A percentile compares a stretch with the other conserved stretches of the same genome.
Evolutionary conservation across 2,113 vertebrate species (phyloP).

Genomic region (Uria lomvia): DNA sequence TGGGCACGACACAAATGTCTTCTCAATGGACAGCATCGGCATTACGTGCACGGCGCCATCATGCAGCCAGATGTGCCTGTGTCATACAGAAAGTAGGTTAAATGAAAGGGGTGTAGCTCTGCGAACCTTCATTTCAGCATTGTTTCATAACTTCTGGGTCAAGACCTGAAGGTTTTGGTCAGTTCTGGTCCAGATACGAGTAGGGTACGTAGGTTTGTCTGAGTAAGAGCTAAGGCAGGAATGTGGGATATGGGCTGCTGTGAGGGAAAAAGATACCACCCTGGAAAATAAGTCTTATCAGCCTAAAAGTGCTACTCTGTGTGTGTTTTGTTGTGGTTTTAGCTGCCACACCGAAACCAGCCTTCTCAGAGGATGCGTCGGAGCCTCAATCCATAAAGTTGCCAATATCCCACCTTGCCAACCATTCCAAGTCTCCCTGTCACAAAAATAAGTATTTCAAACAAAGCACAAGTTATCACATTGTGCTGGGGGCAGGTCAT

Average conservation of each 20-base stretch:
- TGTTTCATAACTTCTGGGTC: background rate
- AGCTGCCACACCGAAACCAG: background rate
- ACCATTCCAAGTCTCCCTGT: background rate
- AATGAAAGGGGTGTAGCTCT: conserved; percentile 3
- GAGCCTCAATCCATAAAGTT: background rate
- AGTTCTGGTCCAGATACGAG: background rate
- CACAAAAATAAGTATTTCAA: conserved; percentile 42
- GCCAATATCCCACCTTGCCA: background rate
- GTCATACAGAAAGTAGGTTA: conserved; percentile 55
- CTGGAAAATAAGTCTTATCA: background rate
- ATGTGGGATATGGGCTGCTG: background rate
- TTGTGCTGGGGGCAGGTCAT: background rate
- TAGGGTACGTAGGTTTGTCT: background rate
- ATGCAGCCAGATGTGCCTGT: background rate
- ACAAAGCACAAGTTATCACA: conserved; percentile 24
- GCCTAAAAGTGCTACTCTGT: background rate
- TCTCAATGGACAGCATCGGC: background rate
- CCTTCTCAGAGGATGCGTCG: background rate
- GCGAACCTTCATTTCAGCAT: background rate
- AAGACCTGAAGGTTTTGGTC: background rate
- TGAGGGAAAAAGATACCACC: background rate
- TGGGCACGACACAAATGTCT: accelerated
- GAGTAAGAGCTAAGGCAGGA: background rate
- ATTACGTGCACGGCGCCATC: accelerated
- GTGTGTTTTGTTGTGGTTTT: background rate